A percentile compares a stretch with the other conserved stretches of the same genome.
Conservation (phyloP, 2,113 vertebrate species). For the Tychaedon coryphoeus region DNA sequence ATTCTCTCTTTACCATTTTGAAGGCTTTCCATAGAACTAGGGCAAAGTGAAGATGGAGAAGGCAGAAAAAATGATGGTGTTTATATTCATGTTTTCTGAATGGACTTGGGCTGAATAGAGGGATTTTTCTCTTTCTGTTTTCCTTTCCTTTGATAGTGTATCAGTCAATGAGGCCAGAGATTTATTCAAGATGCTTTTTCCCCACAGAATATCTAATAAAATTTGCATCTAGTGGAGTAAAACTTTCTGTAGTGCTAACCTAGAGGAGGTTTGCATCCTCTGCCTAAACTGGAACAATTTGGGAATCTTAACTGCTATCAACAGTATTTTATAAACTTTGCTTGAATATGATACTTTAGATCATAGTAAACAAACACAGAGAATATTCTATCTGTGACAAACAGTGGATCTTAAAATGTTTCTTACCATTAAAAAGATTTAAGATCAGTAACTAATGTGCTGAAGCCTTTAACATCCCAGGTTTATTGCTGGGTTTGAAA, state of each 20-base stretch:
- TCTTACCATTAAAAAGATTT: not conserved
- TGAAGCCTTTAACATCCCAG: not conserved
- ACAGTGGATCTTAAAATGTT: not conserved
- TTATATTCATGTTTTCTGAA: not conserved
- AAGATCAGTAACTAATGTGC: not conserved
- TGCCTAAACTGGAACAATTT: not conserved
- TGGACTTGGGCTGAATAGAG: not conserved
- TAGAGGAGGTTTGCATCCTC: not conserved
- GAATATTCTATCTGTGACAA: not conserved
- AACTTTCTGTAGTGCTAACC: not conserved
- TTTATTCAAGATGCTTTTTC: not conserved
- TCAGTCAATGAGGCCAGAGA: not conserved
- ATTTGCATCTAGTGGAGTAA: not conserved
- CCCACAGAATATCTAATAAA: not conserved
- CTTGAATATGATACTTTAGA: not conserved
- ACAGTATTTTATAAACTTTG: not conserved
- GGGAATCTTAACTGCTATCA: not conserved
- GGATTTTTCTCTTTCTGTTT: not conserved
- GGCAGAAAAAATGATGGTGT: not conserved
- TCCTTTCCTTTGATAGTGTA: not conserved
- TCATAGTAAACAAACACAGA: not conserved
- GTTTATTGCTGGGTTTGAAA: not conserved
- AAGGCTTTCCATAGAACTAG: not conserved
- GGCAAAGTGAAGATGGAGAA: not conserved
- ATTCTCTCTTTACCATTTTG: not conserved